Evolutionary conservation across 2,113 vertebrate species (phyloP).

Genomic region (Polypterus bichir): DNA sequence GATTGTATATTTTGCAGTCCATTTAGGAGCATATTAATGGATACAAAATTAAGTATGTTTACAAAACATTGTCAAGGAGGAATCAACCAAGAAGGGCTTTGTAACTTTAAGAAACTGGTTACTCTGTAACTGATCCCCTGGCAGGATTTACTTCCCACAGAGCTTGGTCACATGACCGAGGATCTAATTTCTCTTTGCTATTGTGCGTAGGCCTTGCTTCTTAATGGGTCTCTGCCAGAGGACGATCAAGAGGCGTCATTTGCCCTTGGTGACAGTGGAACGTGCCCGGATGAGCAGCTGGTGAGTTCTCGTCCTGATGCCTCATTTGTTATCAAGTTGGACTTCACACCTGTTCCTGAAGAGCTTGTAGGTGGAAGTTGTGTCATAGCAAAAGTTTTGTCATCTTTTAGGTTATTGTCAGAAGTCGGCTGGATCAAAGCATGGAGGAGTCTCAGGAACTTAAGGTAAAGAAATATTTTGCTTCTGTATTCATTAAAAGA

Average conservation of each 20-base stretch:
- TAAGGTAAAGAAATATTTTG: conserved; percentile 57
- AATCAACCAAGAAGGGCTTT: too few species aligned
- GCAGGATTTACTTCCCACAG: background rate
- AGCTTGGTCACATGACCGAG: conserved; percentile 7
- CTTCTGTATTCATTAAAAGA: too few species aligned
- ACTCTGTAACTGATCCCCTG: background rate
- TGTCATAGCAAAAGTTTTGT: background rate
- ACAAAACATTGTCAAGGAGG: too few species aligned
- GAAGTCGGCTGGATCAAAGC: conserved; percentile 86
- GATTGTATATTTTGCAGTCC: too few species aligned
- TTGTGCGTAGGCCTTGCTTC: conserved; percentile 65
- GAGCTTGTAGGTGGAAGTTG: background rate
- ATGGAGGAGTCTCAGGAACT: conserved; percentile 80
- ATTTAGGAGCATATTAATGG: too few species aligned
- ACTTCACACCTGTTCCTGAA: background rate
- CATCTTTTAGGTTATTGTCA: conserved; percentile 64
- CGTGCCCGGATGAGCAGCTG: conserved; percentile 75
- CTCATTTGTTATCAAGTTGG: background rate
- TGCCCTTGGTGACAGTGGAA: conserved; percentile 55
- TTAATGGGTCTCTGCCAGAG: conserved; percentile 78
- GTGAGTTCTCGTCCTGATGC: conserved; percentile 38
- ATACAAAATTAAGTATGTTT: too few species aligned
- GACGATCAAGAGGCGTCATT: conserved; percentile 75
- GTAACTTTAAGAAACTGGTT: too few species aligned
- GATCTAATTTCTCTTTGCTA: conserved; percentile 14